Percentiles rank a stretch among this genome's conserved stretches.
Evolutionary conservation across 2,888 invertebrate genomes (phyloP).

Genomic region (Caradrina clavipalpis): DNA sequence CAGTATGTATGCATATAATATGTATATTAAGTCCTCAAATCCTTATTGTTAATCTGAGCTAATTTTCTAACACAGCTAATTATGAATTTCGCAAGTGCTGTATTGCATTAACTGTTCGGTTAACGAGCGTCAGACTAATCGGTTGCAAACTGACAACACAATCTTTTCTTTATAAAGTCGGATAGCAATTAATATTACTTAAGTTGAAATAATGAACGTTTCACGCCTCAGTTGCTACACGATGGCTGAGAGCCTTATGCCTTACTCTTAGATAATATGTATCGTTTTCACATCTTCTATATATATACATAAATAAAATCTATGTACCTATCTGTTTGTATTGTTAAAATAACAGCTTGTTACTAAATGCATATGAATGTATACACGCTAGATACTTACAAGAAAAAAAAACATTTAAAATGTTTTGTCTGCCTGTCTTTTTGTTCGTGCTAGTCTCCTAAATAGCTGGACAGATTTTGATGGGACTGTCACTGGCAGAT

Average conservation of each 20-base stretch:
- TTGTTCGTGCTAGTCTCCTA: too few species aligned
- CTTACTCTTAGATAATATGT: slow-evolving; percentile 54
- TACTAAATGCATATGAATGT: too few species aligned
- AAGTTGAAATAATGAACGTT: slow-evolving; percentile 82
- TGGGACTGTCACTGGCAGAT: too few species aligned
- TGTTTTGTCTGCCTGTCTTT: too few species aligned
- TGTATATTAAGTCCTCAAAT: slow-evolving; percentile 6
- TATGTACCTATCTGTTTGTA: too few species aligned
- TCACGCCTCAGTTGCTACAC: slow-evolving; percentile 78
- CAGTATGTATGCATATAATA: too few species aligned
- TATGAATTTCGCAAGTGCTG: slow-evolving; percentile 78
- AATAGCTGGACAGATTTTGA: too few species aligned
- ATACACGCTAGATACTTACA: too few species aligned
- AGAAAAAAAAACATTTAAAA: too few species aligned
- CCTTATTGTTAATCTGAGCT: slow-evolving; percentile 4
- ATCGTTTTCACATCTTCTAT: slow-evolving; percentile 48
- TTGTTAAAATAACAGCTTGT: too few species aligned
- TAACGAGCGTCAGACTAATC: slow-evolving; percentile 80
- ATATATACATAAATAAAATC: too few species aligned
- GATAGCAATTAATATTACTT: slow-evolving; percentile 87
- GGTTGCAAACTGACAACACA: slow-evolving; percentile 77
- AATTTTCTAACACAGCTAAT: slow-evolving; percentile 72
- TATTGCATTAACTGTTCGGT: slow-evolving; percentile 73
- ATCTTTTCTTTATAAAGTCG: slow-evolving; percentile 82
- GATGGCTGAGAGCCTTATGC: slow-evolving; percentile 59